Evolutionary conservation across 2,797 vertebrate genomes (phyloP), one percentile per base, ranked within the genome.

Genomic region (Ptychobarbus kaznakovi): DNA sequence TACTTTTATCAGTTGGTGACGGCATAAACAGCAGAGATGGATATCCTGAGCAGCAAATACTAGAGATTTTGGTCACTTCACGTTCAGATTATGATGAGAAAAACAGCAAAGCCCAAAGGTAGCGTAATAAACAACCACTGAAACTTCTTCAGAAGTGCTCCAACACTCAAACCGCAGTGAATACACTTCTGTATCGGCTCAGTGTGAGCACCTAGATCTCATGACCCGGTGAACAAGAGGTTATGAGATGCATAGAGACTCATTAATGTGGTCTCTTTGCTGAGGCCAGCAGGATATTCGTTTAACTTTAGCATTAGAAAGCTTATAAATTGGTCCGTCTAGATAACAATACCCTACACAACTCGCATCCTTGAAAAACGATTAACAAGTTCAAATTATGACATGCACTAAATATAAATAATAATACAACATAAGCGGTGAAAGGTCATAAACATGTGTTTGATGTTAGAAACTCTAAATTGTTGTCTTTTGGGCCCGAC

Each of bases 141-240:
- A 63, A 76, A 40, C 32, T 13, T 74, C 56, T 81, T 58, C 65
- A 70, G 72, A 58, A 84, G 35, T 22, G 51, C 69, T 86, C 68
- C 63, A 78, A 46, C 72, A 83, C 80, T 69, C 81, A 86, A 87
- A 78, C 82, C 66, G 63, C 81, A 69, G 88, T 66, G 76, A 56
- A 79, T 28, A 81, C 28, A 28, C 72, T 58, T 63, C 65, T 25
- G 38, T 11, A 28, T 46, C 63, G 75, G 22, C 51, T 81, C 20
- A 32, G 8, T 10, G 12, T 20, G 44, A 42, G 63, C 38, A 22
- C 53, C 68, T 81, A 53, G 20, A 56, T 44, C 40, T 46, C 65
- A 32, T 18, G 25, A 58, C 28, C 49, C 32, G 6, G 6, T 66
- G 44, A 25, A n/a, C 42, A 73, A 51, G 16, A 65, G 63, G 72